phyloP scores from a whole-genome alignment of 2,888 invertebrate genomes.

The Agonopterix arenella region DNA sequence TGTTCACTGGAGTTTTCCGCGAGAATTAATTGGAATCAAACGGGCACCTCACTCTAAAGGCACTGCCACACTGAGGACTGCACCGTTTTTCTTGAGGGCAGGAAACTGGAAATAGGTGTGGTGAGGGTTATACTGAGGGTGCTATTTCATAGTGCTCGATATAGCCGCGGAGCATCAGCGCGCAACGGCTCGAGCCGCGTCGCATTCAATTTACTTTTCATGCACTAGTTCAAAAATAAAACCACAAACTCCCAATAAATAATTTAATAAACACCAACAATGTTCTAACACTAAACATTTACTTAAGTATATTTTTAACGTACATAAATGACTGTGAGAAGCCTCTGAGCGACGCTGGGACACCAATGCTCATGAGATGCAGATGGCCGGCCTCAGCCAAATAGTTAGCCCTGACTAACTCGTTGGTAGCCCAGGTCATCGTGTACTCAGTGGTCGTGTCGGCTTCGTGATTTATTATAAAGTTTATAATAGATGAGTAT shows the following conservation, averaged over 20 bases:
- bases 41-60: no score
- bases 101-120: no score
- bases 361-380: conserved; percentile 37
- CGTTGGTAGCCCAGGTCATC: conserved; percentile 41
- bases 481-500: conserved; percentile 43
- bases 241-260: not conserved
- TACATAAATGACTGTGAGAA: conserved; percentile 53
- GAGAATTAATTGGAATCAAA: no score
- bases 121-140: no score
- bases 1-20: no score
- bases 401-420: conserved; percentile 41
- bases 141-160: no score
- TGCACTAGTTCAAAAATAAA: not conserved
- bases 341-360: conserved; percentile 48
- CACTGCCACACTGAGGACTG: no score
- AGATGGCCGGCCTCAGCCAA: conserved; percentile 61
- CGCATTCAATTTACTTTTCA: no score
- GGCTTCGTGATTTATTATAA: conserved; percentile 34
- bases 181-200: no score
- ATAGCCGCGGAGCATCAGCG: no score
- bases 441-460: conserved; percentile 31
- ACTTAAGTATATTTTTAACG: conserved; percentile 33
- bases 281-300: not conserved
- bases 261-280: not conserved
- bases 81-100: no score